These are phyloP conservation scores for Galago senegalensis DNA, from an alignment of 2,797 vertebrate species.

Conservation along the genomic window DNA sequence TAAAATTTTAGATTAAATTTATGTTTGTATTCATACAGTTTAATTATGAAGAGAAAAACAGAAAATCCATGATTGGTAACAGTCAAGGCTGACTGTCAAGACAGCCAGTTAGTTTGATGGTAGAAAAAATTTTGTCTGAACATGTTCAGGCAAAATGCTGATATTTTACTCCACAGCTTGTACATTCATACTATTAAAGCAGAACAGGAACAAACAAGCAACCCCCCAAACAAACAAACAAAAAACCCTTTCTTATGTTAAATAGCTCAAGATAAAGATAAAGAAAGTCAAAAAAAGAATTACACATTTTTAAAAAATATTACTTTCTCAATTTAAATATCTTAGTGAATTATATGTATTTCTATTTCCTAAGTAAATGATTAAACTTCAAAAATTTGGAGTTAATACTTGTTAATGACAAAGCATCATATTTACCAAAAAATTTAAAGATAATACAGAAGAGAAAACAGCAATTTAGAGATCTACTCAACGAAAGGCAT, in stretches of 20 bases:
- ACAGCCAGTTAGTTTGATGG: constrained; percentile 54
- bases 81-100: constrained; percentile 35
- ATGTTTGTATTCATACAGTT: constrained; percentile 37
- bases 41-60: constrained; percentile 43
- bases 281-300: neutral
- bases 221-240: neutral
- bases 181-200: neutral
- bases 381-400: constrained; percentile 18
- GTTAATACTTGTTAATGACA: constrained; percentile 28
- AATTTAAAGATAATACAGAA: neutral
- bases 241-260: neutral
- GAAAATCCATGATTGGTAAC: constrained; percentile 9
- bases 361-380: neutral
- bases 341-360: neutral
- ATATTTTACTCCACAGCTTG: neutral
- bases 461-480: neutral
- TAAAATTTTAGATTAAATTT: constrained; percentile 58
- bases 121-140: constrained; percentile 61
- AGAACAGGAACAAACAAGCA: neutral
- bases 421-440: constrained; percentile 5
- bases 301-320: neutral
- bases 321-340: neutral
- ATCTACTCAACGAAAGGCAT: neutral
- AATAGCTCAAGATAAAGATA: neutral
- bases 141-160: constrained; percentile 43